Evolutionary conservation across 2,888 invertebrate genomes (phyloP), one percentile per base, ranked within the genome.

Genomic region (Helleia helle): DNA sequence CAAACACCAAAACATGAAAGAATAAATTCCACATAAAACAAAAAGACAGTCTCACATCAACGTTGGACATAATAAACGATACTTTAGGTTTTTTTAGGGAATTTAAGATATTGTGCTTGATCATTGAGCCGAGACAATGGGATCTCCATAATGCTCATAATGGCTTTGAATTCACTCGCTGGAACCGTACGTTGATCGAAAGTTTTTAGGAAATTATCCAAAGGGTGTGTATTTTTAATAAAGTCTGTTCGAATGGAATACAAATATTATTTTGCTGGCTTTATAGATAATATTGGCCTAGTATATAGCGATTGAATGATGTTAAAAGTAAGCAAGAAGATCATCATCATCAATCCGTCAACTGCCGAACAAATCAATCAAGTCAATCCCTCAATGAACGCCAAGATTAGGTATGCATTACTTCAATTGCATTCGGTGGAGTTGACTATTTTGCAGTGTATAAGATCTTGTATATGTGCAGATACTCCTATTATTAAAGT

Each of bases 61-160:
- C 62, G 55, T 58, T 51, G 51, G 54, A 61, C 60, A 62, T 64
- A 76, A 79, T 77, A 75, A 71, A 75, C 75, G 71, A 75, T 73
- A 67, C 67, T 61, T 64, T 71, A 65, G 68, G 34, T 34, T 66
- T 77, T 79, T 79, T 81, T 75, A 72, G 76, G 72, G 74, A 83
- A 83, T 81, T 77, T 77, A 81, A 81, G 79, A 79, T 80, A 80
- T 80, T 81, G 76, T 77, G 67, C 65, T 62, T 67, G 74, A 56
- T 69, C 76, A 73, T 76, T 83, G 73, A 77, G 62, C 63, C 77
- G 70, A 79, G 61, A 83, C 81, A 83, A 83, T 83, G 77, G 76
- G 67, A 63, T 62, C 63, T 66, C 68, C 70, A 71, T 79, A 73
- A 77, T 71, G 74, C 72, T 67, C 65, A 72, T 80, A 80, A 80